Evolutionary conservation across 2,797 vertebrate species (phyloP).

Genomic region (Miichthys miiuy): DNA sequence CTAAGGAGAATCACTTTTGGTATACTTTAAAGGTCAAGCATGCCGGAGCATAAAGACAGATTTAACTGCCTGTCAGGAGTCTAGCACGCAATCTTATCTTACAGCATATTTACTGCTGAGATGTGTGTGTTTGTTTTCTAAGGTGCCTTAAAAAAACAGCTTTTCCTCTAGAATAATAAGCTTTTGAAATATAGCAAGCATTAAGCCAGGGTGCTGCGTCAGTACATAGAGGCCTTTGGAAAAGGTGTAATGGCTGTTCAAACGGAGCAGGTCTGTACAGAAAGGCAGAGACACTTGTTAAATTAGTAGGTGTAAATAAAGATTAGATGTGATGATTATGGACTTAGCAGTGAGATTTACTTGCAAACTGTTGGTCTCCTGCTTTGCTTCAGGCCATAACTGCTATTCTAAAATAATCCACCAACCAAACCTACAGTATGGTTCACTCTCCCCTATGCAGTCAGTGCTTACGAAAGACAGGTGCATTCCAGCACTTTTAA

Average conservation of each 20-base stretch:
- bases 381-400: constrained; percentile 26
- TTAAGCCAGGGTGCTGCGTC: constrained; percentile 47
- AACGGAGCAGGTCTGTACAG: constrained; percentile 45
- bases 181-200: constrained; percentile 48
- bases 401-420: constrained; percentile 22
- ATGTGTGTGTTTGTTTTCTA: constrained; percentile 10
- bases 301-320: constrained; percentile 34
- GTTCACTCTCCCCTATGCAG: constrained; percentile 6
- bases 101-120: constrained; percentile 7
- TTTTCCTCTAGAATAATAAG: constrained; percentile 42
- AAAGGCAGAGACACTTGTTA: constrained; percentile 14
- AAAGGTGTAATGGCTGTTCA: constrained; percentile 22
- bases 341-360: constrained; percentile 16
- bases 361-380: neutral
- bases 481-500: constrained; percentile 69
- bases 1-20: constrained; percentile 18
- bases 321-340: constrained; percentile 45
- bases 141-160: constrained; percentile 20
- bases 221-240: constrained; percentile 30
- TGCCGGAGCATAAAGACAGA: constrained; percentile 23
- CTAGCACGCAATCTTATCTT: constrained; percentile 14
- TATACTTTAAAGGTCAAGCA: constrained; percentile 23
- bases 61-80: constrained; percentile 47
- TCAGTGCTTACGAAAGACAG: constrained; percentile 50
- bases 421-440: constrained; percentile 8